Base-by-base conservation (phyloP, 2,797 vertebrate genomes). In the Spea hammondii region DNA sequence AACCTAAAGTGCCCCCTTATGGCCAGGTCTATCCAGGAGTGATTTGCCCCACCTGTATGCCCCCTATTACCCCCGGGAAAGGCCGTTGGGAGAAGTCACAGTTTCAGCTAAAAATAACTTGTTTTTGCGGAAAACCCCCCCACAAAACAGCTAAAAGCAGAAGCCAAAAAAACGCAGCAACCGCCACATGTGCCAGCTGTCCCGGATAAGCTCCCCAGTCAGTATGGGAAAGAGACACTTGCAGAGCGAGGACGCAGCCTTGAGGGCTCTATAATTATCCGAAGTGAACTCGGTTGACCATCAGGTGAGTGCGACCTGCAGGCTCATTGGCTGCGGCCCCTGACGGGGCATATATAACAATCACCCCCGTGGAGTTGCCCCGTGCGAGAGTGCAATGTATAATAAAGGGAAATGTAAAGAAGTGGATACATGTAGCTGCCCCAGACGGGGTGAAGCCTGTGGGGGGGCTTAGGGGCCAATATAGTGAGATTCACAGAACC, bases 161-260 rank as follows among this genome's bases (percentile, higher is more conserved):
- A 62, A 62, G 12, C 13, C 6, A 14, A 62, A 62, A 67, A 73
- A 74, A 80, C 66, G 66, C 13, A 76, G 57, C 49, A 80, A 80
- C 79, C 49, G 78, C 11, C 78, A 54, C 7, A 6, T 0, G 8
- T 13, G 72, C 79, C 32, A 76, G 72, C 79, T 80, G 79, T n/a
- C 8, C 10, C 6, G n/a, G 3, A 13, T 50, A 8, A 32, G n/a
- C 59, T 1, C 59, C 59, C 59, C 47, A 6, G 6, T 8, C 55
- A 11, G n/a, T 10, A 32, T 70, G 79, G 60, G 79, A 76, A 80
- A 13, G 3, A 57, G 54, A 10, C 78, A 79, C 50, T 64, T 69
- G 78, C 59, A 54, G 51, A 10, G 5, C 59, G 66, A 80, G 72
- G 67, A 57, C 68, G 8, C 66, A 54, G 45, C 59, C 78, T 70